A percentile compares a stretch with the other conserved stretches of the same genome.
phyloP scores from a whole-genome alignment of 2,113 vertebrate genomes.

The Pollimyrus isidori region DNA sequence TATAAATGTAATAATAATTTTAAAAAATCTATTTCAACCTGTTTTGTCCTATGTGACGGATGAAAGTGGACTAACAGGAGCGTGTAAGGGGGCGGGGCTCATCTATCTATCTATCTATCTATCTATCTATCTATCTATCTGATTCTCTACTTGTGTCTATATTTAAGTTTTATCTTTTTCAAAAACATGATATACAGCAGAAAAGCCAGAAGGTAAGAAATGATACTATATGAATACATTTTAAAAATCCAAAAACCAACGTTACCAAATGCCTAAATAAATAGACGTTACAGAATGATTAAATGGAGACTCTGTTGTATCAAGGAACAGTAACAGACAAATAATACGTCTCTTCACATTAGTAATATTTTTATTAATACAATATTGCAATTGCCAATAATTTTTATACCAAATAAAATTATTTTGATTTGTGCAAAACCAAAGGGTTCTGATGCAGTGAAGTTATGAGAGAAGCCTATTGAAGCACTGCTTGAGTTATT shows the following conservation, averaged over 20 bases:
- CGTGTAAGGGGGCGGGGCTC: neutral
- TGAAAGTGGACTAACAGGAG: neutral
- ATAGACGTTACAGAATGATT: neutral
- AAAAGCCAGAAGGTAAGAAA: neutral
- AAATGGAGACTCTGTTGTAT: neutral
- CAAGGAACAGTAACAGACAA: neutral
- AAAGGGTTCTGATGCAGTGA: neutral
- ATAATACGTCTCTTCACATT: neutral
- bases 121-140: neutral
- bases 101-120: neutral
- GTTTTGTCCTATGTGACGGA: neutral
- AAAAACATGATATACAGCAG: neutral
- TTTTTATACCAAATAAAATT: neutral
- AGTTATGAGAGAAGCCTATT: neutral
- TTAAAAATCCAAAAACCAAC: neutral
- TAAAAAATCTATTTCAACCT: neutral
- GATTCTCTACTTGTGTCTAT: conserved; percentile 1
- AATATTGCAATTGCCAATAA: neutral
- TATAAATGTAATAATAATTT: neutral
- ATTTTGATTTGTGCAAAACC: neutral
- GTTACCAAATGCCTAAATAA: neutral
- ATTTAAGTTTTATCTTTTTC: neutral
- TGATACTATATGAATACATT: neutral
- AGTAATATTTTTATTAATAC: neutral
- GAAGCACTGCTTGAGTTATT: neutral